Percentiles rank a stretch among this genome's conserved stretches.
These are phyloP conservation scores for Oxystoma pomonae DNA, from an alignment of 2,888 invertebrate genomes.

Conservation along the genomic window DNA sequence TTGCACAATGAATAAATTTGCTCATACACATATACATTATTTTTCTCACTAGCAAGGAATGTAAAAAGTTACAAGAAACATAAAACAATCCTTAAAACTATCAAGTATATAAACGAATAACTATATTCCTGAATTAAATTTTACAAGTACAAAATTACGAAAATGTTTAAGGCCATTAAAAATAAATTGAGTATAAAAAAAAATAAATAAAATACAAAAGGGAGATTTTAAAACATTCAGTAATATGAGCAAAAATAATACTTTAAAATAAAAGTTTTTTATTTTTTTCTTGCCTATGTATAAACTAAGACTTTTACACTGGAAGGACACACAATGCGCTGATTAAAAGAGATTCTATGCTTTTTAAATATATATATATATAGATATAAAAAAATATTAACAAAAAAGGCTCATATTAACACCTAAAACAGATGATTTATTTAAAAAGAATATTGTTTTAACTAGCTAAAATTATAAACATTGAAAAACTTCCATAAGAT, in stretches of 20 bases:
- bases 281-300: not conserved
- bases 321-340: not conserved
- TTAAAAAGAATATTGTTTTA: not conserved
- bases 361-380: no score
- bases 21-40: slow-evolving; percentile 23
- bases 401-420: not conserved
- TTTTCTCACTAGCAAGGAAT: slow-evolving; percentile 33
- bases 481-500: not conserved
- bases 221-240: slow-evolving; percentile 20
- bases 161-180: slow-evolving; percentile 8
- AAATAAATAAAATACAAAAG: slow-evolving; percentile 3
- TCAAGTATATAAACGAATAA: slow-evolving; percentile 6
- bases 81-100: slow-evolving; percentile 11
- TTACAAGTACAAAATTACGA: not conserved
- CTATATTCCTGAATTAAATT: not conserved
- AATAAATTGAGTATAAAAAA: slow-evolving; percentile 10
- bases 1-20: slow-evolving; percentile 6
- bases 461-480: not conserved
- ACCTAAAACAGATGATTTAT: not conserved
- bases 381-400: not conserved
- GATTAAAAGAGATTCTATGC: no score
- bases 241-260: slow-evolving; percentile 1
- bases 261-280: not conserved
- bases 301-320: not conserved
- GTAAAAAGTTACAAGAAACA: slow-evolving; percentile 20